phyloP scores from a whole-genome alignment of 2,797 vertebrate genomes.

The Selene dorsalis region DNA sequence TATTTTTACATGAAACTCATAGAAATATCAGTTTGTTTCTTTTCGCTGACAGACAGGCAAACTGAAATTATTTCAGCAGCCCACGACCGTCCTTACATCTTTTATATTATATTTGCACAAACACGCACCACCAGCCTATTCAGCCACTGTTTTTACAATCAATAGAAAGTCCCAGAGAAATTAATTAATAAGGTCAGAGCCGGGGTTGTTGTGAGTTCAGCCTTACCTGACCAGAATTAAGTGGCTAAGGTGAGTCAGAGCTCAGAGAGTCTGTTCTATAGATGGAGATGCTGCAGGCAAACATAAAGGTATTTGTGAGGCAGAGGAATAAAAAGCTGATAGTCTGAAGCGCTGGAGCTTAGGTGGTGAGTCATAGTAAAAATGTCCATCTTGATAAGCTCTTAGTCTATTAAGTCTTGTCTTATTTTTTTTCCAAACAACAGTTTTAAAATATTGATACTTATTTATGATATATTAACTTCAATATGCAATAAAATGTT shows the following conservation, averaged over 20 bases:
- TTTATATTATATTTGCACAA: constrained; percentile 51
- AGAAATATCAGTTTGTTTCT: neutral
- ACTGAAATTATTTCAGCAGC: constrained; percentile 55
- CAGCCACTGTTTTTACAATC: constrained; percentile 64
- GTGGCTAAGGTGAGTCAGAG: constrained; percentile 57
- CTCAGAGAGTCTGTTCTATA: constrained; percentile 37
- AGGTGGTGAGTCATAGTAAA: constrained; percentile 6
- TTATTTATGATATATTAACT: neutral
- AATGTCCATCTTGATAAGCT: neutral
- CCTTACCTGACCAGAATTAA: constrained; percentile 78
- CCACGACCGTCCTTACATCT: constrained; percentile 47
- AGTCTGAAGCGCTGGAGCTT: constrained; percentile 5
- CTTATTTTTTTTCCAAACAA: neutral
- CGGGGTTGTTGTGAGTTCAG: constrained; percentile 70
- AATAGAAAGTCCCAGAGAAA: constrained; percentile 76
- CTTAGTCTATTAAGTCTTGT: constrained; percentile 1
- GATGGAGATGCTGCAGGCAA: constrained; percentile 49
- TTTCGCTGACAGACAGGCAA: constrained; percentile 10
- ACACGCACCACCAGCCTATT: constrained; percentile 35
- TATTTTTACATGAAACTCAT: neutral
- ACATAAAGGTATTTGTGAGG: constrained; percentile 24
- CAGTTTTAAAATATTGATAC: neutral
- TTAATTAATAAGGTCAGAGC: constrained; percentile 80
- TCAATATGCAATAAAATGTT: neutral
- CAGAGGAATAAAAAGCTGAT: constrained; percentile 7